phyloP scores from a whole-genome alignment of 2,797 vertebrate genomes.

The Sebastes miniatus region DNA sequence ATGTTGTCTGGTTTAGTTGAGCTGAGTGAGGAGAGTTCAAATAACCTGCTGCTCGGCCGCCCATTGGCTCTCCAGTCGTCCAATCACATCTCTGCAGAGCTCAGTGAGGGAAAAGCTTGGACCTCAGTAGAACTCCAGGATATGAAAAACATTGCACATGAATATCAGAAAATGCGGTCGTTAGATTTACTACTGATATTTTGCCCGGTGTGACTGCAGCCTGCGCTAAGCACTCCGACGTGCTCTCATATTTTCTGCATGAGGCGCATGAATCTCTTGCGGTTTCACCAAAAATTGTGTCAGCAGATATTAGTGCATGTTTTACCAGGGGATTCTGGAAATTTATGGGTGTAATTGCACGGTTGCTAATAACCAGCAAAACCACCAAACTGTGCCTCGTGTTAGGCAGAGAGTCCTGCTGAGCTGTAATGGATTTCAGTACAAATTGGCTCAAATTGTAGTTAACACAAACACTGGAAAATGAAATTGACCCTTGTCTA shows the following conservation, averaged over 20 bases:
- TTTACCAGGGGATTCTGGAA: slow-evolving; percentile 72
- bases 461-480: slow-evolving; percentile 57
- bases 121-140: slow-evolving; percentile 25
- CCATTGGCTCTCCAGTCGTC: slow-evolving; percentile 63
- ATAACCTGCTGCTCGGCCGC: slow-evolving; percentile 71
- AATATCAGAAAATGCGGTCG: slow-evolving; percentile 63
- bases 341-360: slow-evolving; percentile 75
- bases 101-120: slow-evolving; percentile 39
- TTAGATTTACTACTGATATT: slow-evolving; percentile 63
- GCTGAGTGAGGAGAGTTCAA: slow-evolving; percentile 76
- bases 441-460: slow-evolving; percentile 55
- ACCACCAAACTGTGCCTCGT: slow-evolving; percentile 55
- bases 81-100: slow-evolving; percentile 59
- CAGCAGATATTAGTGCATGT: slow-evolving; percentile 78
- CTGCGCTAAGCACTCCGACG: slow-evolving; percentile 47
- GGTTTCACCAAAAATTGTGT: slow-evolving; percentile 68
- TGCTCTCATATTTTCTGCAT: slow-evolving; percentile 69
- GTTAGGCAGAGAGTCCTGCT: slow-evolving; percentile 47
- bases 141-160: slow-evolving; percentile 54
- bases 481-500: slow-evolving; percentile 20
- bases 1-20: slow-evolving; percentile 68
- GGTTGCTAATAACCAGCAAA: slow-evolving; percentile 67
- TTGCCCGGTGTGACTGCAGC: slow-evolving; percentile 42
- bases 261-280: slow-evolving; percentile 53
- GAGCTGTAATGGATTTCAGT: slow-evolving; percentile 46